phyloP scores from a whole-genome alignment of 2,113 vertebrate species.

The Herpetotheres cachinnans region DNA sequence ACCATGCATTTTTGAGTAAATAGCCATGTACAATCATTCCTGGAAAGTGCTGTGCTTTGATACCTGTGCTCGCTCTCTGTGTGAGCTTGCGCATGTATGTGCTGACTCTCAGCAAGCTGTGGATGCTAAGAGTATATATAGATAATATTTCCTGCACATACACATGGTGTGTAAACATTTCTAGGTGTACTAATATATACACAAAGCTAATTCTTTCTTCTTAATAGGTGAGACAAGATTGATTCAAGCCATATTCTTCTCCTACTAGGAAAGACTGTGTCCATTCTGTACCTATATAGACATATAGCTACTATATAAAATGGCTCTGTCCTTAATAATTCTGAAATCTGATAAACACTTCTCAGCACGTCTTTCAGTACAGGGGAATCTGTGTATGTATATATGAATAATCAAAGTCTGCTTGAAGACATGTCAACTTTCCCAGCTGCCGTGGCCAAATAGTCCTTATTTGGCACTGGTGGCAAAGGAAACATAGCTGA shows the following conservation, averaged over 20 bases:
- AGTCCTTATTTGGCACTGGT: not conserved
- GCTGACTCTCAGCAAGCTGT: not conserved
- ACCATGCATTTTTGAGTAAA: not conserved
- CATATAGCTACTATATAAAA: not conserved
- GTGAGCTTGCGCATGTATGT: not conserved
- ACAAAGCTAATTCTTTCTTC: not conserved
- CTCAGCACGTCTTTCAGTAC: not conserved
- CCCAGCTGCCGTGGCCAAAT: not conserved
- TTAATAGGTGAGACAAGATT: not conserved
- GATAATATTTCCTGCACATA: not conserved
- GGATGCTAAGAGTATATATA: not conserved
- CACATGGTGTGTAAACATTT: fast-evolving
- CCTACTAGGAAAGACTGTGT: not conserved
- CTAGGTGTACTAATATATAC: too few relatives aligned
- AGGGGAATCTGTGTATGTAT: not conserved
- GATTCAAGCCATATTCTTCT: not conserved
- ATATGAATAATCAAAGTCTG: not conserved
- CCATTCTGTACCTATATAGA: not conserved
- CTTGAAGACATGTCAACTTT: not conserved
- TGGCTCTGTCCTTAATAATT: not conserved
- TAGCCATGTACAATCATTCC: fast-evolving
- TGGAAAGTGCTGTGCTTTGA: not conserved
- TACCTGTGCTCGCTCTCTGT: fast-evolving
- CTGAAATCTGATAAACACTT: not conserved
- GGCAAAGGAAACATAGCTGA: conserved; percentile 23